These are phyloP conservation scores for Polyergus mexicanus DNA, from an alignment of 1,140 invertebrate genomes.

Conservation along the genomic window DNA sequence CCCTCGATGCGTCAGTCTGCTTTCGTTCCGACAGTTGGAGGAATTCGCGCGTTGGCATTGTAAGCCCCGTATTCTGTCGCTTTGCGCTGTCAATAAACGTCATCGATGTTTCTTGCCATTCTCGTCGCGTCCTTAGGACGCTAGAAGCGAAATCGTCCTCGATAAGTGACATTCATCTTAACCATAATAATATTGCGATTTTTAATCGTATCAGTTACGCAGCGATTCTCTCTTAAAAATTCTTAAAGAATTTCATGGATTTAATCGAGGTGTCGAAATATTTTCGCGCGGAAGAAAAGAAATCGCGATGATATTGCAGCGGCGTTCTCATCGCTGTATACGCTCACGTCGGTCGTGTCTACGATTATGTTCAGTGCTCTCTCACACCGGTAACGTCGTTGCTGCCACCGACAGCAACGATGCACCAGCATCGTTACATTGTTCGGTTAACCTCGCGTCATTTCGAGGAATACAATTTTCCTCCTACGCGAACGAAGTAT, in stretches of 20 bases:
- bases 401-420: constrained; percentile 24
- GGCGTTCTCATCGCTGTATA: constrained; percentile 24
- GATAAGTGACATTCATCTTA: constrained; percentile 21
- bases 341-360: constrained; percentile 13
- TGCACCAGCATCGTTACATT: constrained; percentile 66
- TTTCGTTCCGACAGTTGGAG: constrained; percentile 11
- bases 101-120: constrained; percentile 15
- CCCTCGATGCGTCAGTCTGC: constrained; percentile 46
- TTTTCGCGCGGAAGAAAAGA: constrained; percentile 33
- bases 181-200: background rate
- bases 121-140: constrained; percentile 22
- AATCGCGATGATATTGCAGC: constrained; percentile 45
- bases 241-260: constrained; percentile 16
- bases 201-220: constrained; percentile 35
- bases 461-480: constrained; percentile 71
- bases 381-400: constrained; percentile 23
- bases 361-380: constrained; percentile 32
- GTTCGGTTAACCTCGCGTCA: constrained; percentile 70
- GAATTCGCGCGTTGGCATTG: constrained; percentile 16
- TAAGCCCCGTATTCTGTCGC: background rate
- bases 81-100: constrained; percentile 28
- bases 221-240: background rate
- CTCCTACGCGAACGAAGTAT: constrained; percentile 42
- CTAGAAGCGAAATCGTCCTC: background rate
- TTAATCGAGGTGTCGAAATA: constrained; percentile 19